Base-by-base conservation (phyloP, 2,797 vertebrate species). In the Ptychadena robeensis region DNA sequence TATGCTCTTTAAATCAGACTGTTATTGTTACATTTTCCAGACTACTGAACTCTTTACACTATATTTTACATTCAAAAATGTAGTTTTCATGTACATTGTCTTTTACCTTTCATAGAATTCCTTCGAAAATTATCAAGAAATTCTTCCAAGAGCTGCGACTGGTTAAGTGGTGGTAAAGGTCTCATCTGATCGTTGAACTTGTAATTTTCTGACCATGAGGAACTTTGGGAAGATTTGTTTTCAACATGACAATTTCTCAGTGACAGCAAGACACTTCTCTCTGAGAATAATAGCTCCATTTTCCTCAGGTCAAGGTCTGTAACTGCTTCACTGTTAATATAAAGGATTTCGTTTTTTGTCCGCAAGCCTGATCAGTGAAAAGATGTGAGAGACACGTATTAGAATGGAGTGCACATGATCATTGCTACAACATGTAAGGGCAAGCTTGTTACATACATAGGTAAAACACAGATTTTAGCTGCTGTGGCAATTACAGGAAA, bases 311-410 rank as follows among this genome's bases (percentile, higher is more conserved):
- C 94, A 67, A 98, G 92, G 64, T 92, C 85, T 2, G 93, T 94
- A 31, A 97, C 93, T 0, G 90, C 87, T 64, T 92, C 93, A 83
- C 95, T 94, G 30, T 97, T 97, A 87, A 98, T 92, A 85, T 91
- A 93, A 86, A 96, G 87, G 87, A 98, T 96, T 90, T 97, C 96
- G 44, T 96, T 96, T 6, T 95, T 95, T 35, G 94, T 93, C 86
- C 94, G 92, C 85, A 98, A 87, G 32, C 97, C 97, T 98, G 89
- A 57, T 34, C 2, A 87, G 18, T 25, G 87, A 0, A 22, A 10
- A 63, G 85, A 86, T 86, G 15, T 35, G 6, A 69, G 82, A 79
- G 35, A 81, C 12, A 28, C 25, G 28, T 18, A n/a, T 70, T 22
- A 70, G 12, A 10, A 70, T 25, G 61, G 25, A 31, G 5, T n/a